Conservation (phyloP, 30 jellyfish, hydroid and myxozoan genomes). For the Aurelia coerulea region DNA sequence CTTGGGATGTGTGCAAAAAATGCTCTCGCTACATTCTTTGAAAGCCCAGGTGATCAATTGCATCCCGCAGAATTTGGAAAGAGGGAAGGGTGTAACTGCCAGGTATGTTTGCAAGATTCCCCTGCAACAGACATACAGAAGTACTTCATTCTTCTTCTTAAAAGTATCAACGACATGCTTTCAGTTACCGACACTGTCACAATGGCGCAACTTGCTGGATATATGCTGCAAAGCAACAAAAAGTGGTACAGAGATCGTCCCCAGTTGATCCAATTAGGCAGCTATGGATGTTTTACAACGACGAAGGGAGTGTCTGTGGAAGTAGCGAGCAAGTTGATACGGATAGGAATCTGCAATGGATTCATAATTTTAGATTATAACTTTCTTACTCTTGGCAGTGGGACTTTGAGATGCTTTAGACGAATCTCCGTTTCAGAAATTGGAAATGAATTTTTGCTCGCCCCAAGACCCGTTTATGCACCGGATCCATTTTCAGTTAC, state of each 20-base stretch:
- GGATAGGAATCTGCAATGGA: background rate
- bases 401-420: background rate
- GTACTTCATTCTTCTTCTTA: background rate
- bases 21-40: background rate
- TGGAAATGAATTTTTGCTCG: too few relatives aligned
- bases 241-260: slow-evolving; percentile 4
- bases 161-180: background rate
- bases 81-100: background rate
- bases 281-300: background rate
- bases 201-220: background rate
- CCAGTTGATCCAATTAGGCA: background rate
- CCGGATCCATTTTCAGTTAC: background rate
- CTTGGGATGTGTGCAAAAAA: background rate
- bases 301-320: background rate
- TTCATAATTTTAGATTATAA: too few relatives aligned
- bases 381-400: background rate
- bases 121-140: background rate
- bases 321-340: background rate
- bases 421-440: background rate
- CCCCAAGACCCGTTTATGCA: background rate
- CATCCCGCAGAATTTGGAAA: background rate
- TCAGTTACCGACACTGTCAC: background rate
- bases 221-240: background rate
- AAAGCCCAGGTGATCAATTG: background rate
- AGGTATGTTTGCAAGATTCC: background rate